Evolutionary conservation across 2,797 vertebrate species (phyloP), one percentile per base, ranked within the genome.

Genomic region (Neomorphus geoffroyi): DNA sequence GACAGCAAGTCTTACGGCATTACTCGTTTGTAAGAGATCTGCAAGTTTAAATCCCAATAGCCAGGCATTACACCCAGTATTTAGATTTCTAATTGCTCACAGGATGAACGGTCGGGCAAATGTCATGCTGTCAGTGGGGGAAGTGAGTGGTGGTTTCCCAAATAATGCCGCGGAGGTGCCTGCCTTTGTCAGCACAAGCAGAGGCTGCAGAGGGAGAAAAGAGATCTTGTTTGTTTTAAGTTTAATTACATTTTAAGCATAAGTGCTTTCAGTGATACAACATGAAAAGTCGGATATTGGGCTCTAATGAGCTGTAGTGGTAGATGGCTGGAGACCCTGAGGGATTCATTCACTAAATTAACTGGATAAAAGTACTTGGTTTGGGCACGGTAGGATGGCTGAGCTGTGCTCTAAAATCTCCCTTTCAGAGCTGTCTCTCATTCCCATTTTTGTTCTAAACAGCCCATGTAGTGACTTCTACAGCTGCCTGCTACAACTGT

Each of bases 11-110:
- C 98, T 98, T 98, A 98, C 98, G 97, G 96, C 98, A 98, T 98
- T 98, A 98, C 98, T 98, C 98, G 97, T 98, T 98, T 98, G 98
- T 98, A 99, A 98, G 98, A 99, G 99, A 99, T 98, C 98, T 98
- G 98, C 98, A 97, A 98, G 98, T 98, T 98, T 97, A 98, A 99
- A 98, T 99, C 99, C 99, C 99, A 96, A 54, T 88, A 98, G 99
- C 98, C 97, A 96, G 96, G 98, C 98, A 97, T 98, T 99, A 99
- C 98, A 98, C 98, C 98, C 98, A 98, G 98, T 99, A 98, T 99
- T 99, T 99, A 99, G 98, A 98, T 98, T 99, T 98, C 98, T 99
- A 99, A 99, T 99, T 99, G 99, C 99, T 98, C 97, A 92, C 98
- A 97, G 98, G 98, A 98, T 98, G 98, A 98, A 96, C 88, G 93